phyloP scores from a whole-genome alignment of 2,888 invertebrate species.

The Drosophila demipolita region DNA sequence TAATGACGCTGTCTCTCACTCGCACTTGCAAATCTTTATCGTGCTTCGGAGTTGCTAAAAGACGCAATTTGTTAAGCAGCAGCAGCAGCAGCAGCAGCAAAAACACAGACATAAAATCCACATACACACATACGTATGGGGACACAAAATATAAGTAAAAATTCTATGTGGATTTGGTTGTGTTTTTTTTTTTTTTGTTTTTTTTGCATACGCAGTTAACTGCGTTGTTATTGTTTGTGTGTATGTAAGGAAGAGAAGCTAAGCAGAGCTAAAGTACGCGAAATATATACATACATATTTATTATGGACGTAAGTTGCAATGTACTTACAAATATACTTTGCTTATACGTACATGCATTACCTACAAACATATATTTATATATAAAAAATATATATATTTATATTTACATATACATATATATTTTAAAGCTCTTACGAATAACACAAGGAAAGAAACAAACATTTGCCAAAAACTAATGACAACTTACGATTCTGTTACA shows the following conservation, averaged over 20 bases:
- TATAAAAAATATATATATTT: constrained; percentile 6
- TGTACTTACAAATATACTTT: constrained; percentile 18
- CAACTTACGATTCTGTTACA: constrained; percentile 55
- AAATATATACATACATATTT: constrained; percentile 6
- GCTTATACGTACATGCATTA: background rate
- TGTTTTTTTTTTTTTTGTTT: constrained; percentile 17
- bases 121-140: constrained; percentile 2
- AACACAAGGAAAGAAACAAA: constrained; percentile 16
- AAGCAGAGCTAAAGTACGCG: constrained; percentile 24
- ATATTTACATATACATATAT: constrained; percentile 13
- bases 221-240: constrained; percentile 29
- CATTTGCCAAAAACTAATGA: constrained; percentile 27
- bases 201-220: constrained; percentile 39
- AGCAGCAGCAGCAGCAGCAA: constrained; percentile 32
- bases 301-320: constrained; percentile 12
- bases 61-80: constrained; percentile 55
- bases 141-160: constrained; percentile 26
- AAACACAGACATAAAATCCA: constrained; percentile 9
- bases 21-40: constrained; percentile 39
- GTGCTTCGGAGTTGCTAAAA: constrained; percentile 48
- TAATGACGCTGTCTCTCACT: constrained; percentile 27
- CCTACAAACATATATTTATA: background rate
- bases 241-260: constrained; percentile 7
- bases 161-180: constrained; percentile 19
- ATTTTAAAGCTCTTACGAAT: background rate